These are phyloP conservation scores for Amblyopsis rosae DNA, from an alignment of 2,113 vertebrate species.

Conservation along the genomic window DNA sequence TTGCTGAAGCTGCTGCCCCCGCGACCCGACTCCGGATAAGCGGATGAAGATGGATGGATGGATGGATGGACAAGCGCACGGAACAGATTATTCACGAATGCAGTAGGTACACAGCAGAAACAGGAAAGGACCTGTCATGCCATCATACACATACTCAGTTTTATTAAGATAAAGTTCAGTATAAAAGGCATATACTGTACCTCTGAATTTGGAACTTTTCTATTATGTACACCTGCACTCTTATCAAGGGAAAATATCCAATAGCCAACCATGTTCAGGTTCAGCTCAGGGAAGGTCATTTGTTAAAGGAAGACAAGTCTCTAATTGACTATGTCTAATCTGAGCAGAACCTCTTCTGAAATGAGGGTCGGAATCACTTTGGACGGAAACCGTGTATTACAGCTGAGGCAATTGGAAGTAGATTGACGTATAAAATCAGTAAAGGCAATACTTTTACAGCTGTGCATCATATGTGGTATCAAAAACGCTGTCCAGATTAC, in stretches of 20 bases:
- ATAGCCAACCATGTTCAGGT: too few relatives aligned
- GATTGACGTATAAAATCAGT: constrained; percentile 24
- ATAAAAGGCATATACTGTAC: constrained; percentile 5
- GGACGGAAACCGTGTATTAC: constrained; percentile 18
- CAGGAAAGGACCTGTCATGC: constrained; percentile 37
- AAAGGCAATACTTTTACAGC: constrained; percentile 39
- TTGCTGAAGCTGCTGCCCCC: too few relatives aligned
- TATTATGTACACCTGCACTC: too few relatives aligned
- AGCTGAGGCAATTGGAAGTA: constrained; percentile 29
- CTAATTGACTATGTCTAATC: constrained; percentile 28
- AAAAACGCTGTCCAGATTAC: constrained; percentile 25
- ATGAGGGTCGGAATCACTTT: constrained; percentile 8
- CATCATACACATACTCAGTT: constrained; percentile 45
- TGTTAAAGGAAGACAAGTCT: not conserved
- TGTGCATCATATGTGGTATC: constrained; percentile 45
- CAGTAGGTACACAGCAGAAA: constrained; percentile 49
- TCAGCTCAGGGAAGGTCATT: too few relatives aligned
- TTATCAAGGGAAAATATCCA: too few relatives aligned
- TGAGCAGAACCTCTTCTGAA: constrained; percentile 20
- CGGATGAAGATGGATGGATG: too few relatives aligned
- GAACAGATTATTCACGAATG: constrained; percentile 65
- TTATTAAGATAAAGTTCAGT: constrained; percentile 53
- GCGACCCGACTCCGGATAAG: too few relatives aligned
- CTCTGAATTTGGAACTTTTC: constrained; percentile 43
- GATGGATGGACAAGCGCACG: too few relatives aligned